These are phyloP conservation scores for Sarcophaga carnaria DNA, from an alignment of 2,888 invertebrate genomes.

Conservation along the genomic window DNA sequence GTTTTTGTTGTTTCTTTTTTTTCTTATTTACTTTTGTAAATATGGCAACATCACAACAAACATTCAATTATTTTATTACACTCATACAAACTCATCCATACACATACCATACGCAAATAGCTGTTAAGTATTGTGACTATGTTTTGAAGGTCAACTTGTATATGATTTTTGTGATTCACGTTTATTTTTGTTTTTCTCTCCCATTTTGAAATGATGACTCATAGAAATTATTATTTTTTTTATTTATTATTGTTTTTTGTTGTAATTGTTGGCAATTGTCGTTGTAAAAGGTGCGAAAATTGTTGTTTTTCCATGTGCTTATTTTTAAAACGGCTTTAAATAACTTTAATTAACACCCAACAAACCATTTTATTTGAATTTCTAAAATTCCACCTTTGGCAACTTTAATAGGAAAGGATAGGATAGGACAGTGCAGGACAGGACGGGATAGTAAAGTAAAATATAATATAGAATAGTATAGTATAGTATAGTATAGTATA, in stretches of 20 bases:
- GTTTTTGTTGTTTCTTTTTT: slow-evolving; percentile 43
- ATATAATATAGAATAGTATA: slow-evolving; percentile 42
- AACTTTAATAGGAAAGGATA: slow-evolving; percentile 40
- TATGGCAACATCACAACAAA: slow-evolving; percentile 26
- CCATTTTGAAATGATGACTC: slow-evolving; percentile 38
- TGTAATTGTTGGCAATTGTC: background rate
- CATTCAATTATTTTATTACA: slow-evolving; percentile 2
- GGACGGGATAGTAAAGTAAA: slow-evolving; percentile 30
- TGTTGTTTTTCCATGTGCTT: background rate
- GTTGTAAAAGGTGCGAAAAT: slow-evolving; percentile 32
- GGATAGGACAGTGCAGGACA: slow-evolving; percentile 45
- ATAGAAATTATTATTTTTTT: slow-evolving; percentile 24
- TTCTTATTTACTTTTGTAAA: background rate
- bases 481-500: slow-evolving; percentile 48
- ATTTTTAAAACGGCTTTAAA: background rate
- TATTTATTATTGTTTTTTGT: background rate
- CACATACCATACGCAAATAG: background rate
- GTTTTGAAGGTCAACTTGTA: slow-evolving; percentile 65
- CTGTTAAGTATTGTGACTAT: slow-evolving; percentile 1
- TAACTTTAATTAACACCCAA: background rate
- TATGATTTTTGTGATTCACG: slow-evolving; percentile 59
- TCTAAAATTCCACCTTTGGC: background rate
- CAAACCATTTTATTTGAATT: background rate
- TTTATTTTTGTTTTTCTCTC: background rate
- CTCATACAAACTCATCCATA: background rate